Base-by-base conservation (phyloP, 2,113 vertebrate genomes). In the Thermophis baileyi region DNA sequence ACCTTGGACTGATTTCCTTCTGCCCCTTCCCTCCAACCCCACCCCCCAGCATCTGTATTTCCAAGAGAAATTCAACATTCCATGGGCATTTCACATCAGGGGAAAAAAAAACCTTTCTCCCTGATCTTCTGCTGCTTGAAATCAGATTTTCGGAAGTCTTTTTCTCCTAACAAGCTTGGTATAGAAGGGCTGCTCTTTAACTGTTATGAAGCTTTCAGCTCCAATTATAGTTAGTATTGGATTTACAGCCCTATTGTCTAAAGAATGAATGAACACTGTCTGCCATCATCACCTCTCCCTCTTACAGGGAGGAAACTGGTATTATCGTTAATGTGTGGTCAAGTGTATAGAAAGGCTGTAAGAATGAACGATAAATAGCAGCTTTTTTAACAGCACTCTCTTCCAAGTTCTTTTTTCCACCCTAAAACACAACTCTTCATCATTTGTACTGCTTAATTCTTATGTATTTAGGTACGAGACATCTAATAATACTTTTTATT, bases 301-400 rank as follows among this genome's bases (percentile, higher is more conserved):
- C 12, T 90, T 27, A n/a, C 35, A 54, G 40, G 10, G 25, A 92
- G 50, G 88, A 53, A 60, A 47, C 92, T 86, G 30, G 57, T 89
- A 44, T 81, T 90, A 74, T 60, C 85, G 86, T 50, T 90, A 90
- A 54, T 86, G 92, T 93, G 88, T 89, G 92, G 92, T 88, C 92
- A 46, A 57, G 87, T 89, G 27, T 85, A 89, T 86, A 60, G 25
- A 46, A 92, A 89, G 89, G 53, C 69, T 85, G 53, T 47, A 85
- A 49, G 74, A 86, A 86, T 49, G 24, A 54, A 89, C 24, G 51
- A 53, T 89, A 54, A 81, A 89, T 47, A 69, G 60, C 50, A 85
- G 7, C 16, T 18, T 89, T 54, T 85, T 27, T 20, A 35, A 40
- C 49, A 92, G 30, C 50, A 16, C 40, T 35, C 18, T 47, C 25